These are phyloP conservation scores for Polypterus bichir DNA, from an alignment of 2,113 vertebrate genomes.

Conservation along the genomic window DNA sequence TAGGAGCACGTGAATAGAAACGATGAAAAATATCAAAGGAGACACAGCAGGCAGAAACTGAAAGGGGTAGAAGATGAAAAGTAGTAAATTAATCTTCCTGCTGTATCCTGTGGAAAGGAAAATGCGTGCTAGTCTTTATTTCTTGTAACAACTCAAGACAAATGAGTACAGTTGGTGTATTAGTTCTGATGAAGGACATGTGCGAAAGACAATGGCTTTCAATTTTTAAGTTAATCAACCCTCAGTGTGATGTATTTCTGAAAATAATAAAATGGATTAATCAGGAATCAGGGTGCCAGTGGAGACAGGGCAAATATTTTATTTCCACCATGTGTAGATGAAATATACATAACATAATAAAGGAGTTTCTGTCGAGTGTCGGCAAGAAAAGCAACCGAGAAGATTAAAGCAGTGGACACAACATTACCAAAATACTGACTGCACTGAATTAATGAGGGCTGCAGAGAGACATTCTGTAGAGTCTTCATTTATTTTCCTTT, in stretches of 20 bases:
- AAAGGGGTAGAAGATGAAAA: constrained; percentile 43
- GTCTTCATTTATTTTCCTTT: constrained; percentile 97
- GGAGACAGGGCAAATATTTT: constrained; percentile 53
- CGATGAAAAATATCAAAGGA: constrained; percentile 44
- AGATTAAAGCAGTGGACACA: constrained; percentile 78
- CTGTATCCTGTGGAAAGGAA: constrained; percentile 55
- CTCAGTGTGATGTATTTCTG: constrained; percentile 64
- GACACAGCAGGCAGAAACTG: constrained; percentile 57
- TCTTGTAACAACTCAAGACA: constrained; percentile 72
- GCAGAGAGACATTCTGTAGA: constrained; percentile 76
- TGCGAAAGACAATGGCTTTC: constrained; percentile 67
- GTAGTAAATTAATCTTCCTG: constrained; percentile 73
- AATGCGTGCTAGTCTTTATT: constrained; percentile 70
- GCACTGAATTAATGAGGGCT: constrained; percentile 82
- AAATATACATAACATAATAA: constrained; percentile 76
- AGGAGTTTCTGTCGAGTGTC: constrained; percentile 52
- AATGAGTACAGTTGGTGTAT: constrained; percentile 54
- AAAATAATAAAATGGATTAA: constrained; percentile 87
- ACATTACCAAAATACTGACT: constrained; percentile 77
- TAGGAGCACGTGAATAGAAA: constrained; percentile 46
- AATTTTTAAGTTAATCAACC: constrained; percentile 87
- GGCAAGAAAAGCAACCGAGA: constrained; percentile 61
- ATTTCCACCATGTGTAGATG: constrained; percentile 54
- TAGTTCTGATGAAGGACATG: constrained; percentile 67
- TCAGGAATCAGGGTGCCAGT: constrained; percentile 54